These are phyloP conservation scores for Hirtodrosophila histrioides DNA, from an alignment of 2,888 invertebrate species.

Conservation along the genomic window DNA sequence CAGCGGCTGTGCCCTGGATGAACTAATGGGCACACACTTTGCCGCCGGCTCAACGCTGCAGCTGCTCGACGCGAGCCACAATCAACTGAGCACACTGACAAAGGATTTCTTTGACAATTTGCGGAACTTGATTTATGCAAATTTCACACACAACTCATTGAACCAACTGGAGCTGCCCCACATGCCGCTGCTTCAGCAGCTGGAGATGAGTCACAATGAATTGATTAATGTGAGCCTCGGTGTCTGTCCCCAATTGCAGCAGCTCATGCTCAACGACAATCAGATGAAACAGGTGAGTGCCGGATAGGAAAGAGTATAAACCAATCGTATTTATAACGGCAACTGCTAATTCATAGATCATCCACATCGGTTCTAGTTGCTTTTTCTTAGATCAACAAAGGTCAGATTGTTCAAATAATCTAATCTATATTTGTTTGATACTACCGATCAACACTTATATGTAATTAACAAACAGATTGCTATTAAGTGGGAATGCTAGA, in stretches of 20 bases:
- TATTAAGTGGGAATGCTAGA: neutral
- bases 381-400: neutral
- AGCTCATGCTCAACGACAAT: slow-evolving; percentile 74
- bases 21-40: slow-evolving; percentile 66
- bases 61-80: slow-evolving; percentile 79
- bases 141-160: slow-evolving; percentile 79
- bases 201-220: slow-evolving; percentile 77
- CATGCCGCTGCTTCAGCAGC: slow-evolving; percentile 58
- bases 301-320: slow-evolving; percentile 1
- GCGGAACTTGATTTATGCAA: slow-evolving; percentile 64
- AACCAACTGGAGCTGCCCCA: slow-evolving; percentile 57
- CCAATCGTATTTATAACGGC: neutral
- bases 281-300: slow-evolving; percentile 65
- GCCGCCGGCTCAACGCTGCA: slow-evolving; percentile 53
- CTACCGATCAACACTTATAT: neutral
- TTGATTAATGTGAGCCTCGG: slow-evolving; percentile 69
- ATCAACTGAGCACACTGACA: slow-evolving; percentile 64
- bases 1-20: slow-evolving; percentile 63
- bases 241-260: slow-evolving; percentile 56
- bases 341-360: neutral
- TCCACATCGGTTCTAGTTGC: neutral
- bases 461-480: neutral
- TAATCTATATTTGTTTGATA: slow-evolving; percentile 1
- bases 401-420: neutral
- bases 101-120: slow-evolving; percentile 60